Evolutionary conservation across 2,888 invertebrate genomes (phyloP), one percentile per base, ranked within the genome.

Genomic region (Tolmerus cingulatus): DNA sequence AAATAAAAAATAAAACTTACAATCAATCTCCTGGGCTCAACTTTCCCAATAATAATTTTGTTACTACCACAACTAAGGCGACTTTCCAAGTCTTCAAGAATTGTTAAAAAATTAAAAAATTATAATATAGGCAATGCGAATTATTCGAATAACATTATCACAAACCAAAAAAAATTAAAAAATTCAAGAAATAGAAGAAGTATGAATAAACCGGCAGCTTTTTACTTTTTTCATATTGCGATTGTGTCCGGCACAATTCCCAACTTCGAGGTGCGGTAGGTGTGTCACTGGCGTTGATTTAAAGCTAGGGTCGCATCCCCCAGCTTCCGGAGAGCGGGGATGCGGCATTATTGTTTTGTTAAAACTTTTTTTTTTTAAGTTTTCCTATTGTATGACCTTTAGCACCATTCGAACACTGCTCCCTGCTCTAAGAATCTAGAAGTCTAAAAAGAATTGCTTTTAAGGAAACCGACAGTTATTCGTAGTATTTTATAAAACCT

Each of bases 101-200:
- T 12, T 30, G 82, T 30, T 30, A 55, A 82, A 82, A 57, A 16
- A 82, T n/a, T n/a, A 34, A 14, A 46, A 43, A 27, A 77, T 30
- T 16, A 55, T 16, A 81, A 55, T 66, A 66, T 19, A 66, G 23
- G 23, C 27, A 66, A 66, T 34, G 40, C 40, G 27, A 66, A 37
- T 51, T 81, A 81, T 81, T 81, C 81, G 81, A 85, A 85, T 85
- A 74, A 85, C 27, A 85, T 85, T 85, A 85, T 85, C 85, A 85
- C 79, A 87, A 87, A 81, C 74, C 57, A 79, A 86, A 87, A 87
- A 87, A 46, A 46, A 43, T 2, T 43, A 46, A 14, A 16, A 46
- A 55, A 37, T 57, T 57, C 14, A 78, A 86, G 34, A 78, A 79
- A 74, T 16, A 37, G 76, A 76, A 79, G 14, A 79, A 79, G 43